Percentiles rank a stretch among this genome's conserved stretches.
phyloP scores from a whole-genome alignment of 1,140 invertebrate species.

The Phortica variegata region DNA sequence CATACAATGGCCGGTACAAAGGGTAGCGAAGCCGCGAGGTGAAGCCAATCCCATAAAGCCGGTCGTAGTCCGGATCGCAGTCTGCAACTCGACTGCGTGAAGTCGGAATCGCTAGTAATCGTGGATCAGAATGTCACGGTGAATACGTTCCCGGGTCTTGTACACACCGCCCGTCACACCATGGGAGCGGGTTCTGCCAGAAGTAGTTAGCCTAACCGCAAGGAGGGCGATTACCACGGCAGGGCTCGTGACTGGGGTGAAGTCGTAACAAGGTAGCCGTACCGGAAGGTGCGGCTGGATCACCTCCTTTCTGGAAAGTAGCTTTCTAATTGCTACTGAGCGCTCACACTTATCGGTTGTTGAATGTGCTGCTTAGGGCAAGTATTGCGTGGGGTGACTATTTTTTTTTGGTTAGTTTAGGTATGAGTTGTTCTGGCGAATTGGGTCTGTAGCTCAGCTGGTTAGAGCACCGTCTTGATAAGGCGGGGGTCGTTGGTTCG shows the following conservation, averaged over 20 bases:
- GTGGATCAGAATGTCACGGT: slow-evolving; percentile 57
- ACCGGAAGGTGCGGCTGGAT: slow-evolving; percentile 60
- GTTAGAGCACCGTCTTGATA: slow-evolving; percentile 17
- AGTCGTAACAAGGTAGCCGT: slow-evolving; percentile 63
- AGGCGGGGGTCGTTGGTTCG: slow-evolving; percentile 15
- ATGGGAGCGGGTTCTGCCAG: slow-evolving; percentile 52
- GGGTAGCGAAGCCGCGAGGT: slow-evolving; percentile 49
- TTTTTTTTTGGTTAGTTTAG: neutral
- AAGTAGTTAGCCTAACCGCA: slow-evolving; percentile 50
- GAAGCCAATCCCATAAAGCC: slow-evolving; percentile 56
- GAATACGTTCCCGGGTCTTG: slow-evolving; percentile 61
- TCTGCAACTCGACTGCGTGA: slow-evolving; percentile 16
- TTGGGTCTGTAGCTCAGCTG: slow-evolving; percentile 13
- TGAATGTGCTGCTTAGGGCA: too few species aligned
- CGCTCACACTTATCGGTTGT: too few species aligned
- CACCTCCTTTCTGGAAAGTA: slow-evolving; percentile 31
- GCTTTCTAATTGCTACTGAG: too few species aligned
- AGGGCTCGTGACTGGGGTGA: slow-evolving; percentile 57
- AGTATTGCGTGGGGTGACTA: too few species aligned
- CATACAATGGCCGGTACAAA: slow-evolving; percentile 59
- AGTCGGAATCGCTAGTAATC: slow-evolving; percentile 18
- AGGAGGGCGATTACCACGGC: slow-evolving; percentile 33
- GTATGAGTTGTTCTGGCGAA: neutral
- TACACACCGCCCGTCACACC: slow-evolving; percentile 61
- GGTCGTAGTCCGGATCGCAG: slow-evolving; percentile 30